Evolutionary conservation across 2,113 vertebrate species (phyloP).

Genomic region (Paratilapia polleni): DNA sequence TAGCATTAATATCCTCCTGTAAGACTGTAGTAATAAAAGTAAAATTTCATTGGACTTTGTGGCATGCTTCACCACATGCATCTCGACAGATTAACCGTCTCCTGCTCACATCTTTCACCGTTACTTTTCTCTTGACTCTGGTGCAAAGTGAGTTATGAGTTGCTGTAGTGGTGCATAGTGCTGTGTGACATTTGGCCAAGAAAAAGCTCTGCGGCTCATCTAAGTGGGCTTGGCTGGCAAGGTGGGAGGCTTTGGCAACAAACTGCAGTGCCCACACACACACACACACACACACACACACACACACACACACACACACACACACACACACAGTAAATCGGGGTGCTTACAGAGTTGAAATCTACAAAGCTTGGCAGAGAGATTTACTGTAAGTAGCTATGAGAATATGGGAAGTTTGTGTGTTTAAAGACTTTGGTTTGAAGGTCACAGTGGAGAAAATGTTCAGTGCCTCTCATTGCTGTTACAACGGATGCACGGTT

Average conservation of each 20-base stretch:
- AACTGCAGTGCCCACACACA: conserved; percentile 1
- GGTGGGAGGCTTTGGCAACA: conserved; percentile 39
- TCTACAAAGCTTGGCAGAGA: background rate
- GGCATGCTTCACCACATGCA: too few species aligned
- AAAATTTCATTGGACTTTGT: background rate
- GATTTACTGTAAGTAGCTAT: background rate
- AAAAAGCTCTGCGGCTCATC: conserved; percentile 34
- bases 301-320: conserved; percentile 1
- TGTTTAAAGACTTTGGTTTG: background rate
- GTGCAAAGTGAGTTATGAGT: background rate
- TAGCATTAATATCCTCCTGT: background rate
- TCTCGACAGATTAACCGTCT: background rate
- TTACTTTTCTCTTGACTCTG: background rate
- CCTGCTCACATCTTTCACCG: background rate
- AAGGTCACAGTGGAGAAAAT: background rate
- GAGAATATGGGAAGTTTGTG: background rate
- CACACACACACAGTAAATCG: background rate
- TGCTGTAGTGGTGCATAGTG: background rate
- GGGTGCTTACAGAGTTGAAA: conserved; percentile 1
- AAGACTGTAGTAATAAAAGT: too few species aligned
- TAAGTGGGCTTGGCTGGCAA: background rate
- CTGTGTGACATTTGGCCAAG: conserved; percentile 45
- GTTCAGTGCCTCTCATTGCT: fast-evolving
- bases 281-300: conserved; percentile 9
- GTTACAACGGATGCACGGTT: background rate